Conservation (phyloP, 1,140 invertebrate species). For the Drosophila albomicans region DNA sequence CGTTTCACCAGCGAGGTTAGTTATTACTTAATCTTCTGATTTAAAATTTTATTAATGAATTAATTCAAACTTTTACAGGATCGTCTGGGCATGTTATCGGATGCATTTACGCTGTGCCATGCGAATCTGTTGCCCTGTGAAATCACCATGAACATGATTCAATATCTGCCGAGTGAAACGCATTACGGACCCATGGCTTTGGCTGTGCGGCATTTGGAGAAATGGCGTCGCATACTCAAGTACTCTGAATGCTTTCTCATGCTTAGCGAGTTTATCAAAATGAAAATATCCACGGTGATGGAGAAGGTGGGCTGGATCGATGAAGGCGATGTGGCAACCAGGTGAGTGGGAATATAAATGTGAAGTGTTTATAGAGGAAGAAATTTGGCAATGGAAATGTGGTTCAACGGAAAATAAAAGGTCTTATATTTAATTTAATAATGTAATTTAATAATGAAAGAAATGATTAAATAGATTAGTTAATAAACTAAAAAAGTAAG, state of each 20-base stretch:
- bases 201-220: slow-evolving; percentile 89
- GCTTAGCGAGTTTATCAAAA: slow-evolving; percentile 88
- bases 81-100: slow-evolving; percentile 90
- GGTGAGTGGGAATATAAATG: slow-evolving; percentile 84
- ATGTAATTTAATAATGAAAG: no score
- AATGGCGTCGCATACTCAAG: slow-evolving; percentile 89
- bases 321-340: slow-evolving; percentile 88
- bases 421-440: no score
- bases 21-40: neutral
- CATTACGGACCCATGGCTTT: slow-evolving; percentile 91
- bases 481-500: no score
- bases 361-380: no score
- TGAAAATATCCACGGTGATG: slow-evolving; percentile 88
- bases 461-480: no score
- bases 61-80: slow-evolving; percentile 85
- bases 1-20: slow-evolving; percentile 87
- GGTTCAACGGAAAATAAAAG: no score
- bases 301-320: slow-evolving; percentile 89
- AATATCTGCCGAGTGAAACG: slow-evolving; percentile 90
- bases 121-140: slow-evolving; percentile 89
- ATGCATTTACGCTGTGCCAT: slow-evolving; percentile 91
- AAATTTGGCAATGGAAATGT: neutral
- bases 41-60: fast-evolving
- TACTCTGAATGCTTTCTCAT: slow-evolving; percentile 89
- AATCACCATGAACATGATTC: slow-evolving; percentile 88